Percentiles rank a stretch among this genome's conserved stretches.
Evolutionary conservation across 2,113 vertebrate genomes (phyloP).

Genomic region (Neodon shergylaensis): DNA sequence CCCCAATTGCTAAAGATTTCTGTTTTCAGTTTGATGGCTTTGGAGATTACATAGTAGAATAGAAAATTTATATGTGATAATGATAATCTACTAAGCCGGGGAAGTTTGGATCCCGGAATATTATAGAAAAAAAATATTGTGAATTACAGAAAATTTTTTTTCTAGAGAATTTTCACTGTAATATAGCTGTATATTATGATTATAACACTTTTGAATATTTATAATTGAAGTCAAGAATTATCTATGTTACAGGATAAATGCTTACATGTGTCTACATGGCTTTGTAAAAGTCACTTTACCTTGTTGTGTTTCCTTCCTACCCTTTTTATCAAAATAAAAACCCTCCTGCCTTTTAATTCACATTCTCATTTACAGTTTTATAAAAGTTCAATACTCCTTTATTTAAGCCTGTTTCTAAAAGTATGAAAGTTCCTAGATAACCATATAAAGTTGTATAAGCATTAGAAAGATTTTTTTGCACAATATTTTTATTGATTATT

Average conservation of each 20-base stretch:
- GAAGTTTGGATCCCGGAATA: neutral
- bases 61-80: neutral
- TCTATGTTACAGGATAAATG: neutral
- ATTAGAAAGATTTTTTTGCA: neutral
- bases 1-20: neutral
- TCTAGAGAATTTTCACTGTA: neutral
- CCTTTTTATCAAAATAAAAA: neutral
- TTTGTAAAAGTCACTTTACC: neutral
- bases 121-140: neutral
- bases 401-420: neutral
- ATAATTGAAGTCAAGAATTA: neutral
- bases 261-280: neutral
- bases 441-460: neutral
- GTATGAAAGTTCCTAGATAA: neutral
- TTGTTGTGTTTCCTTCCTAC: neutral
- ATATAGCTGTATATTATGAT: neutral
- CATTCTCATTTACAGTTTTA: neutral
- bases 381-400: neutral
- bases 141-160: neutral
- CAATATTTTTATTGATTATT: neutral
- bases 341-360: neutral
- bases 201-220: neutral
- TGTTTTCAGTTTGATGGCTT: neutral
- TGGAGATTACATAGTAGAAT: neutral
- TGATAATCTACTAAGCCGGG: neutral